phyloP scores from a whole-genome alignment of 2,797 vertebrate species.

The Hylomyscus alleni region DNA sequence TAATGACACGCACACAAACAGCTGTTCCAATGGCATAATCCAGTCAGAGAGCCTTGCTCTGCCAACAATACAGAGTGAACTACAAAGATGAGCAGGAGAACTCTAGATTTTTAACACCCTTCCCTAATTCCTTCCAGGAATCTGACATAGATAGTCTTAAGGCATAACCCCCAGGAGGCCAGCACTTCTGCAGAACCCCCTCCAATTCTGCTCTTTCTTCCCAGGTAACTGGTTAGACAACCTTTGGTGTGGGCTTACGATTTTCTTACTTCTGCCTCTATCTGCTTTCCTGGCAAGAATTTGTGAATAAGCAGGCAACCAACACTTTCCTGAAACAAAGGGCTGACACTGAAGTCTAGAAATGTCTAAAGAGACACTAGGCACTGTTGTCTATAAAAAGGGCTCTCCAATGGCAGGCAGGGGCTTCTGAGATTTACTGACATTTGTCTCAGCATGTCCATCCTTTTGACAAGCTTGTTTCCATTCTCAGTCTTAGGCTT shows the following conservation, averaged over 20 bases:
- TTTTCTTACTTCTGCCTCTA: background rate
- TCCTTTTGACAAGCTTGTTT: background rate
- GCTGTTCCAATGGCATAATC: conserved; percentile 25
- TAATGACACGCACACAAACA: background rate
- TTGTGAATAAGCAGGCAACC: background rate
- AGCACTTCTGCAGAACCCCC: background rate
- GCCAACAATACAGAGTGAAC: background rate
- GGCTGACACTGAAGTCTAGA: background rate
- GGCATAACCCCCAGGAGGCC: background rate
- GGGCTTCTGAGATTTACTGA: background rate
- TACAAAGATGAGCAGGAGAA: background rate
- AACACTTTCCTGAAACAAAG: conserved; percentile 33
- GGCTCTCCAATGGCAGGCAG: background rate
- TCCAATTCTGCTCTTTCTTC: background rate
- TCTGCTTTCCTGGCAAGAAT: background rate
- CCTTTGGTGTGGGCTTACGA: background rate
- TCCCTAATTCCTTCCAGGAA: background rate
- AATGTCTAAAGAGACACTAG: background rate
- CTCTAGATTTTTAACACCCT: background rate
- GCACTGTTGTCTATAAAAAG: background rate
- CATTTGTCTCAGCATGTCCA: background rate
- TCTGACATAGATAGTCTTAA: background rate
- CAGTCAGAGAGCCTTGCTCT: background rate
- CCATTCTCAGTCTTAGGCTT: background rate
- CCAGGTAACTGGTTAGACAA: background rate